Conservation (phyloP, 2,797 vertebrate genomes). For the Malacoctenus gilli region DNA sequence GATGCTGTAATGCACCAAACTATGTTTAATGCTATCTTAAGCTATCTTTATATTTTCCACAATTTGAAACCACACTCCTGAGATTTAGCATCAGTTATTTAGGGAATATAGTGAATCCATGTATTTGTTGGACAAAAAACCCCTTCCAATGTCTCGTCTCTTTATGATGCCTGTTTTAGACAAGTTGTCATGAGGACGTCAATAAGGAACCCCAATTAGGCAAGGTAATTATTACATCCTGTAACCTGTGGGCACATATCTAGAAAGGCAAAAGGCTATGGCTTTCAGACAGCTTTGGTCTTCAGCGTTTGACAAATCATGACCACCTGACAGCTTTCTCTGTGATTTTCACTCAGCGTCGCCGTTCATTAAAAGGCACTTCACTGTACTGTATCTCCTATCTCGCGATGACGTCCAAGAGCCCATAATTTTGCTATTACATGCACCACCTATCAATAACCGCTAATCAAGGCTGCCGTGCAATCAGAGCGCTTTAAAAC, state of each 20-base stretch:
- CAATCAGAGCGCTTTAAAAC: conserved; percentile 56
- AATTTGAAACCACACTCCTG: no score
- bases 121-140: no score
- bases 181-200: conserved; percentile 27
- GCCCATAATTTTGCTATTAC: conserved; percentile 63
- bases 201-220: conserved; percentile 27
- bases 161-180: conserved; percentile 18
- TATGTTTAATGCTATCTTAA: no score
- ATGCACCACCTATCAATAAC: conserved; percentile 48
- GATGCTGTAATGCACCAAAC: no score
- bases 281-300: conserved; percentile 30
- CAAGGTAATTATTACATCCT: conserved; percentile 44
- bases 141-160: conserved; percentile 5
- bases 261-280: conserved; percentile 31
- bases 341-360: conserved; percentile 53
- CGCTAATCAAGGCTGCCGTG: conserved; percentile 49
- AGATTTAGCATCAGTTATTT: no score
- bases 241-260: conserved; percentile 36
- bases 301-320: conserved; percentile 45
- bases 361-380: conserved; percentile 42
- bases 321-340: conserved; percentile 48
- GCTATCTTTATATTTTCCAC: no score
- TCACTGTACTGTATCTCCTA: conserved; percentile 26
- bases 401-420: conserved; percentile 22
- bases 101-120: no score